A percentile compares a stretch with the other conserved stretches of the same genome.
Conservation (phyloP, 2,113 vertebrate genomes). For the Rhea americana region DNA sequence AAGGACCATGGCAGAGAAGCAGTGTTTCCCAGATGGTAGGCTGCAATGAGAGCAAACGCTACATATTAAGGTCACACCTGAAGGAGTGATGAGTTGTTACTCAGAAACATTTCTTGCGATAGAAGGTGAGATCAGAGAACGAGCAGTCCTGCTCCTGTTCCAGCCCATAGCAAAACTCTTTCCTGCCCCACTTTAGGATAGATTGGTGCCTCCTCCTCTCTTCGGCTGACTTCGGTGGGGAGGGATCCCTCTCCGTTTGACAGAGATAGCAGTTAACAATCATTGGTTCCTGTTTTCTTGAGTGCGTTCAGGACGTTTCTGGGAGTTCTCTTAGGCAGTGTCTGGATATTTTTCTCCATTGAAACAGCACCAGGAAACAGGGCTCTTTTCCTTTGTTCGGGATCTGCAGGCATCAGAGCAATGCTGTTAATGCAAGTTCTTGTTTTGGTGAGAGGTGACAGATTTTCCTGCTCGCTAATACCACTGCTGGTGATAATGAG, state of each 20-base stretch:
- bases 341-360: neutral
- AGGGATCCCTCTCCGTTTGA: neutral
- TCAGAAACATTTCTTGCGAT: neutral
- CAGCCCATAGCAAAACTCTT: neutral
- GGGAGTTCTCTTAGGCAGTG: neutral
- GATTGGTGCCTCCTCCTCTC: neutral
- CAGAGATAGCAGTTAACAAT: neutral
- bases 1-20: neutral
- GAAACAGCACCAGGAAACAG: too few species aligned
- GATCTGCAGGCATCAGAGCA: neutral
- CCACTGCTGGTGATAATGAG: neutral
- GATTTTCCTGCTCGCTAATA: neutral
- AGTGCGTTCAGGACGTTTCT: neutral
- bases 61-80: neutral
- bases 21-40: neutral
- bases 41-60: neutral
- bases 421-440: neutral
- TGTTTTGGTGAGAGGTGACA: neutral
- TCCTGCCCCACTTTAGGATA: neutral
- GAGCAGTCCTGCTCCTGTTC: neutral
- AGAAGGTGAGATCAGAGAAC: neutral
- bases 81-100: neutral
- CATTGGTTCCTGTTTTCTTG: neutral
- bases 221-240: neutral
- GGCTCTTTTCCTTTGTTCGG: neutral